These are phyloP conservation scores for Dexiosoma caninum DNA, from an alignment of 2,888 invertebrate genomes.

Conservation along the genomic window DNA sequence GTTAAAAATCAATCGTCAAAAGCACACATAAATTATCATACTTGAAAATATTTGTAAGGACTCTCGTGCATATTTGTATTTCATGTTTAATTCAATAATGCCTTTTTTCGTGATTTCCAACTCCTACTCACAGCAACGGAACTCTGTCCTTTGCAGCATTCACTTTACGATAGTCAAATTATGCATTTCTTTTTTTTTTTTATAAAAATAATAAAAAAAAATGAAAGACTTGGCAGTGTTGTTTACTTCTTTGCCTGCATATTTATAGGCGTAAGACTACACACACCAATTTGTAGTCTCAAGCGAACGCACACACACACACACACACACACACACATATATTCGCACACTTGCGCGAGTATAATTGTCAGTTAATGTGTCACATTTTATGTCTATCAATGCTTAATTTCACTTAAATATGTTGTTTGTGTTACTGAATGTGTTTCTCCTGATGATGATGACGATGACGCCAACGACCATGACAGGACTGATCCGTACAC, in stretches of 20 bases:
- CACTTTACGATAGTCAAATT: slow-evolving; percentile 1
- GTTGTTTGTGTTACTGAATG: slow-evolving; percentile 29
- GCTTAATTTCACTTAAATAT: slow-evolving; percentile 52
- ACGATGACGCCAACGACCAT: neutral
- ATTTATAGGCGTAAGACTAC: slow-evolving; percentile 60
- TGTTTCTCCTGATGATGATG: slow-evolving; percentile 1
- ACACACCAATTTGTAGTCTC: neutral
- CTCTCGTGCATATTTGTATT: neutral
- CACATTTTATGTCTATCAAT: slow-evolving; percentile 57
- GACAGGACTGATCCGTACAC: slow-evolving; percentile 41
- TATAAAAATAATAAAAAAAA: neutral
- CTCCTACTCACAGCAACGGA: neutral
- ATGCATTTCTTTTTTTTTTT: neutral
- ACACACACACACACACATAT: neutral
- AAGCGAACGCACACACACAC: neutral
- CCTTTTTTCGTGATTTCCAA: neutral
- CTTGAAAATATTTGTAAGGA: neutral
- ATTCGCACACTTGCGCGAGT: neutral
- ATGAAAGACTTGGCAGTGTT: neutral
- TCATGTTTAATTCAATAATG: slow-evolving; percentile 5
- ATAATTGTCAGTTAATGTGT: slow-evolving; percentile 51
- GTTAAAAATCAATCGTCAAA: slow-evolving; percentile 45
- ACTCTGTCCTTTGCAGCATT: neutral
- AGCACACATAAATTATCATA: neutral
- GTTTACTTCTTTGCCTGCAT: slow-evolving; percentile 19